phyloP scores from a whole-genome alignment of 2,797 vertebrate genomes.

The Nyctibius grandis region DNA sequence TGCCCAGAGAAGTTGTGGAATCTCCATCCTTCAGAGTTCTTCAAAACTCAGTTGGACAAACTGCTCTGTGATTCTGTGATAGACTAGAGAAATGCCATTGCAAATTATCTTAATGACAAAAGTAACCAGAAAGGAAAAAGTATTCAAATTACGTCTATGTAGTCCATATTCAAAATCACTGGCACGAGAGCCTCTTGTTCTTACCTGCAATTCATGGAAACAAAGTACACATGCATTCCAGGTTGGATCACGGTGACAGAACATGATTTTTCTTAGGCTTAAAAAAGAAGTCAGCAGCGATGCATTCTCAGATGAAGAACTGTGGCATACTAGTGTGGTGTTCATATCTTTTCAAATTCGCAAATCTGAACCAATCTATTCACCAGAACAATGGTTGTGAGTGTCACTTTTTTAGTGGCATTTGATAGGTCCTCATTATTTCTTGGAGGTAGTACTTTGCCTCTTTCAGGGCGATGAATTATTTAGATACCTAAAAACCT shows the following conservation, averaged over 20 bases:
- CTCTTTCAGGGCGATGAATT: background rate
- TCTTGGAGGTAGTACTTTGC: background rate
- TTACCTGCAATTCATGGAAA: background rate
- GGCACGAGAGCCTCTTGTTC: background rate
- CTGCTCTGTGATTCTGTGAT: background rate
- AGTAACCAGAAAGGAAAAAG: background rate
- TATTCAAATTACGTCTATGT: background rate
- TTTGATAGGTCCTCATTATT: background rate
- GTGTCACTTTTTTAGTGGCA: background rate
- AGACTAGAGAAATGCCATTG: background rate
- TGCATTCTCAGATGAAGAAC: background rate
- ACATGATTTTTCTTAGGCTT: background rate
- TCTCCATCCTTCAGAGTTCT: background rate
- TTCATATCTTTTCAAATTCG: background rate
- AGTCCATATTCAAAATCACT: background rate
- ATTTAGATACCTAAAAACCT: background rate
- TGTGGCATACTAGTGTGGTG: background rate
- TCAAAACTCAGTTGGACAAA: background rate
- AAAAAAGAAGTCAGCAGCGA: background rate
- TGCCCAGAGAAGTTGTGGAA: background rate
- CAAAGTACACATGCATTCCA: background rate
- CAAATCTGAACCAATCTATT: background rate
- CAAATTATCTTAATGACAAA: background rate
- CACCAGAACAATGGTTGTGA: background rate
- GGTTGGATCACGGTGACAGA: background rate